Base-by-base conservation (phyloP, 2,888 invertebrate genomes). In the Charanyca ferruginea region DNA sequence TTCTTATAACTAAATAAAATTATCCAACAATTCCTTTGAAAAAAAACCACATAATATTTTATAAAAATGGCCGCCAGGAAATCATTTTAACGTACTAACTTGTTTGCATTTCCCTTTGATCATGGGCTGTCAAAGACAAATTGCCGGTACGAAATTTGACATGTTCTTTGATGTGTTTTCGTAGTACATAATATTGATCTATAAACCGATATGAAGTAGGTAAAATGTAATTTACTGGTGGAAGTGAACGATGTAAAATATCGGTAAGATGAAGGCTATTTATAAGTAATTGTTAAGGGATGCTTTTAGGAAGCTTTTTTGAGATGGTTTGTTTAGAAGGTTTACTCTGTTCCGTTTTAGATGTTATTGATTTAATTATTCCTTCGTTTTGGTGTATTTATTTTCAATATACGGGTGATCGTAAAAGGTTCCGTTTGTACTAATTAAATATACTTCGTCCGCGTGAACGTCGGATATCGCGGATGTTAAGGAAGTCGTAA, bases 31-130 rank as follows among this genome's bases (percentile, higher is more conserved):
- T 25, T 32, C 23, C 8, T 41, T 20, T 9, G 44, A 51, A 48
- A 54, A 5, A 2, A 2, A 6, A 7, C 16, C 13, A 38, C 55
- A 42, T 16, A 28, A 51, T 55, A 28, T 59, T 35, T 16, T 25
- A 55, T 44, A 59, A 51, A 63, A 65, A 64, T 55, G 52, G 47
- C 47, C 2, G 22, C 22, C n/a, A 44, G 38, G 55, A 55, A 61
- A 48, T 48, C 57, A 57, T 67, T 60, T 44, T 57, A 32, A 44
- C 22, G 45, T 55, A 16, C 73, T n/a, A n/a, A n/a, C n/a, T 60
- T 66, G 73, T 62, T 68, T 41, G 22, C 23, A 48, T 66, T 73
- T 64, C 55, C 66, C 78, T 77, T 77, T 77, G 79, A 77, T 70
- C 70, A 47, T 53, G 51, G 62, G 18, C 58, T 54, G 74, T 74